Conservation (phyloP, 2,113 vertebrate species). For the Pungitius pungitius region DNA sequence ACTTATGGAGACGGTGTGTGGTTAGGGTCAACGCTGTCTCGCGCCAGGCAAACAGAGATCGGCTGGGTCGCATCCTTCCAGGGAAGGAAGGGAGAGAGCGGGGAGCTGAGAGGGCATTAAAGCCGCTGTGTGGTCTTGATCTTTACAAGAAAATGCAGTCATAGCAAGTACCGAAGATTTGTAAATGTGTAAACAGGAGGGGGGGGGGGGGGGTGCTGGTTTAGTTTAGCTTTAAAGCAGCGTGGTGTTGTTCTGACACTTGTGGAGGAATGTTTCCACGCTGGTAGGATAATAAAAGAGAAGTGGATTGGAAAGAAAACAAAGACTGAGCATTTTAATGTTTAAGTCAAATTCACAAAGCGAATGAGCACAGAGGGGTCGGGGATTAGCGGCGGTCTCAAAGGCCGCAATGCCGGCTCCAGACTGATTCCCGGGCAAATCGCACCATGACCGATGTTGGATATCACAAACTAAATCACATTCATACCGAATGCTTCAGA, state of each 20-base stretch:
- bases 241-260: constrained; percentile 24
- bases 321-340: constrained; percentile 23
- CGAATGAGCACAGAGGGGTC: background rate
- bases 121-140: constrained; percentile 64
- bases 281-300: constrained; percentile 37
- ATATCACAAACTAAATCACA: constrained; percentile 40
- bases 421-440: constrained; percentile 8
- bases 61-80: constrained; percentile 41
- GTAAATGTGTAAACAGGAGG: constrained; percentile 66
- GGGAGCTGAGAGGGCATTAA: constrained; percentile 31
- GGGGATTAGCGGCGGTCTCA: constrained; percentile 6
- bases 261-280: constrained; percentile 47
- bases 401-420: background rate
- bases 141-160: constrained; percentile 66
- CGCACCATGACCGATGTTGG: constrained; percentile 22
- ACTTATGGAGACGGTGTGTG: constrained; percentile 44
- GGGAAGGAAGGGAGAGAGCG: constrained; percentile 40
- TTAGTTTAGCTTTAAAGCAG: constrained; percentile 47
- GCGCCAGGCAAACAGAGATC: constrained; percentile 60
- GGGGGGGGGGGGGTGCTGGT: constrained; percentile 46
- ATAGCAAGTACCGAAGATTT: constrained; percentile 64
- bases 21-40: constrained; percentile 65
- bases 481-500: background rate
- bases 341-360: constrained; percentile 26
- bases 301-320: constrained; percentile 37